Evolutionary conservation across 2,888 invertebrate species (phyloP), one percentile per base, ranked within the genome.

Genomic region (Cheilosia variabilis): DNA sequence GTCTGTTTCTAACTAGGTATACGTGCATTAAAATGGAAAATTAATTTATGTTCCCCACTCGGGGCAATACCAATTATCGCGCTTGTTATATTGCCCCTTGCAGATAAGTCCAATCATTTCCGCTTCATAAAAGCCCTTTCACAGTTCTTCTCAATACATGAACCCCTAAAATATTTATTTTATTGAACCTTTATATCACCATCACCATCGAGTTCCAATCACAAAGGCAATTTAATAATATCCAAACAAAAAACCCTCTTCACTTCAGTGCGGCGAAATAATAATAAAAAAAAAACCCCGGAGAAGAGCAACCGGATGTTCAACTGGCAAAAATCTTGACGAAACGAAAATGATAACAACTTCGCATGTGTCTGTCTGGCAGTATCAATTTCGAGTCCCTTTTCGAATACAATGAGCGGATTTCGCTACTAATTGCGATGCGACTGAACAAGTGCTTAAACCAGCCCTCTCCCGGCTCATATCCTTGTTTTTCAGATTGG

Each of bases 321-420:
- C 68, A 84, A 68, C 55, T 62, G 83, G 79, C 31, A 31, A 73
- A 78, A 83, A 73, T 73, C 78, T 73, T 78, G 9, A 55, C 62
- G 47, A 84, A 83, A 62, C 47, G 47, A 71, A 78, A 83, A 84
- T 47, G 45, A 65, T 69, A 72, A 58, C 58, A 69, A 76, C 69
- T 66, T 47, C 55, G 43, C 24, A 17, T 52, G 22, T 77, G 19
- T 34, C 47, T 55, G 24, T 45, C 2, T 60, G 10, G 4, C 41
- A 53, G 73, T 79, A 86, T 86, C 72, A 81, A 81, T 86, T 76
- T 77, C 68, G 57, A 58, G 24, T 72, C 50, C 57, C 19, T 24
- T 65, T 62, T 37, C 53, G 41, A 50, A 63, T 17, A 71, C 82
- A 84, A 82, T 52, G 58, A 63, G 24, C 55, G 62, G 37, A 63